Evolutionary conservation across 2,888 invertebrate species (phyloP), one percentile per base, ranked within the genome.

Genomic region (Sarcophaga variegata): DNA sequence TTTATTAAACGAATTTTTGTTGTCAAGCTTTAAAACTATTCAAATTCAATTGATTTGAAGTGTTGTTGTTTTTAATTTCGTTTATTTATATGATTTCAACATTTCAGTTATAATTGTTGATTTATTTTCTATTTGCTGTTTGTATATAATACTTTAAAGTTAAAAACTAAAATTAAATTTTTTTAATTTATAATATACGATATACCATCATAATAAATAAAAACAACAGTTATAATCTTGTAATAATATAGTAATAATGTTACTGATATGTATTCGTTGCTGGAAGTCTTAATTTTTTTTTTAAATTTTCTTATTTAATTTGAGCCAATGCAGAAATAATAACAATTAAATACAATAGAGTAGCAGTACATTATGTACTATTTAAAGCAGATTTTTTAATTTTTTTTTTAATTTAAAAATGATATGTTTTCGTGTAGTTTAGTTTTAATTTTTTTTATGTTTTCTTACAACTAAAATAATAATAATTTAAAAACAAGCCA

Each of bases 221-320:
- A 37, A 37, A 37, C 37, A 37, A 37, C 37, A 37, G 0, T 37
- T 37, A 54, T 59, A 60, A 4, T 62, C 45, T 69, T 47, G 11
- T n/a, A 25, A 37, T 27, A 71, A 60, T 71, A 66, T 66, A 76
- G 47, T 80, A 37, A 37, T 71, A 11, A 84, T 70, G 62, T 71
- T 78, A 72, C 89, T 93, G 92, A 93, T 93, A 93, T 93, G 92
- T 93, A 91, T 90, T 90, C 91, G 93, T 93, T 93, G 92, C 93
- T 89, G 91, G 88, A 90, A 92, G 93, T 92, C 92, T 91, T 90
- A 66, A 71, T 64, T 63, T 72, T 74, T 20, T 86, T 87, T 64
- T 27, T 70, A 4, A 27, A 1, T 27, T 71, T 10, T n/a, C 2
- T 5, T 67, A 10, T 20, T 14, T 83, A 72, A 87, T 84, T 80